Evolutionary conservation across 2,113 vertebrate species (phyloP).

Genomic region (Romanogobio albipinnatus): DNA sequence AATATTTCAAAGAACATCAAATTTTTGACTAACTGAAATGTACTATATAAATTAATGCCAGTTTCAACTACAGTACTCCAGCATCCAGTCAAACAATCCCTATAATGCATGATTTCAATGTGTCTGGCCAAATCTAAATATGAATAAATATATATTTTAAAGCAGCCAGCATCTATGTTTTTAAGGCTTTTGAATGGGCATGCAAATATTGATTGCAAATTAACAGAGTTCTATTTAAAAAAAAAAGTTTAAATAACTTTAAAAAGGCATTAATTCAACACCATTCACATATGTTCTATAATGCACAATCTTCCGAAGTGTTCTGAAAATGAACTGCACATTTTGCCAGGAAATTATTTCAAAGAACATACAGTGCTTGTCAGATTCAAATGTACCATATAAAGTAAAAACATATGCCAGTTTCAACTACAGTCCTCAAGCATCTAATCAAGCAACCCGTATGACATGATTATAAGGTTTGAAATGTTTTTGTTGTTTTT

Average conservation of each 20-base stretch:
- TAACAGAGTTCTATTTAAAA: neutral
- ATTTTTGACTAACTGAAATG: neutral
- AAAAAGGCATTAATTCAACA: neutral
- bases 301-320: neutral
- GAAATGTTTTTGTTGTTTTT: neutral
- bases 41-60: neutral
- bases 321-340: neutral
- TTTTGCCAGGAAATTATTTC: neutral
- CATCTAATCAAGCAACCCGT: neutral
- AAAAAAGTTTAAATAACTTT: neutral
- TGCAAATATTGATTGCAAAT: neutral
- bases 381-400: neutral
- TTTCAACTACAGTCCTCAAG: neutral
- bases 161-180: neutral
- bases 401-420: neutral
- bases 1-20: neutral
- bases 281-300: neutral
- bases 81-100: neutral
- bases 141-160: constrained; percentile 17
- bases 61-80: neutral
- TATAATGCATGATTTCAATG: neutral
- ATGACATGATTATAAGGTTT: neutral
- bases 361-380: neutral
- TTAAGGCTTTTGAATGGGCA: neutral
- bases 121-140: neutral